Percentiles rank a stretch among this genome's conserved stretches.
Evolutionary conservation across 2,797 vertebrate species (phyloP).

Genomic region (Periparus ater): DNA sequence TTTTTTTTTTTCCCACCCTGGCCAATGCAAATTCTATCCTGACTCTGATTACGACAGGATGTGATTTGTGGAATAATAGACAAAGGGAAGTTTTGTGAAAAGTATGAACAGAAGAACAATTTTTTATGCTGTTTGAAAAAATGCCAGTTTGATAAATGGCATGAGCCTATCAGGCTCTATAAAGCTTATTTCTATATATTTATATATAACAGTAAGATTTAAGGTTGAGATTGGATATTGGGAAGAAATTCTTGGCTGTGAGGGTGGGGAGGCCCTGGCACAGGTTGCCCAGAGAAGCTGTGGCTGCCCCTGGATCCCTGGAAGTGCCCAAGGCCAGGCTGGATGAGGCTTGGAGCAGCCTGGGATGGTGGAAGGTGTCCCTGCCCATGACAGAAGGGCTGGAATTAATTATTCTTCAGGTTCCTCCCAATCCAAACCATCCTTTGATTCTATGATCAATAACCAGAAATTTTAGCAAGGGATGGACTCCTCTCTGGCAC

Average conservation of each 20-base stretch:
- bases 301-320: not conserved
- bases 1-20: accelerated
- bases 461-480: not conserved
- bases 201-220: not conserved
- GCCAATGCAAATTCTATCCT: not conserved
- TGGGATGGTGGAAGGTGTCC: not conserved
- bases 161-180: not conserved
- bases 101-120: not conserved
- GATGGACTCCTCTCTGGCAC: not conserved
- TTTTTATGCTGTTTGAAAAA: accelerated
- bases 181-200: not conserved
- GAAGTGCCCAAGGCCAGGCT: not conserved
- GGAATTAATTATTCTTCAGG: not conserved
- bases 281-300: not conserved
- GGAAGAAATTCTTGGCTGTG: not conserved
- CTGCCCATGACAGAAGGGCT: accelerated
- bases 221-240: not conserved
- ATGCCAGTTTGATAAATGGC: accelerated
- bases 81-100: not conserved
- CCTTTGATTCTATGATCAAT: not conserved
- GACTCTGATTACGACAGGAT: not conserved
- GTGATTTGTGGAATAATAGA: not conserved
- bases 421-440: not conserved
- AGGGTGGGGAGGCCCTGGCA: not conserved
- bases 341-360: accelerated